Evolutionary conservation across 2,113 vertebrate species (phyloP), one percentile per base, ranked within the genome.

Genomic region (Lepisosteus oculatus): DNA sequence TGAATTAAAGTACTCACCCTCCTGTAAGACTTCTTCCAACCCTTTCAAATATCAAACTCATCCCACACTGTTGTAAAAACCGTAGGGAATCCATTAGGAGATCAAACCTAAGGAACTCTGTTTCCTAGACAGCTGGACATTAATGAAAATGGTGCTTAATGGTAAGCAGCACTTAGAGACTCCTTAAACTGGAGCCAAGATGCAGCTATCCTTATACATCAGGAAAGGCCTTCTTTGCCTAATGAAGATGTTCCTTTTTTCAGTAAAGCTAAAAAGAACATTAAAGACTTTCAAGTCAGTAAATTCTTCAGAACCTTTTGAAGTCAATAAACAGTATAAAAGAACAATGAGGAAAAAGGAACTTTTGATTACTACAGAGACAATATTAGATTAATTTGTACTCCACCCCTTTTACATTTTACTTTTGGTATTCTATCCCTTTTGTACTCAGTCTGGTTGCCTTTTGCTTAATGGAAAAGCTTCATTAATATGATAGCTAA

Each of bases 81-180:
- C 8, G 45, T 14, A 68, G 66, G 66, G 66, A 55, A 55, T 6
- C 66, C 66, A 68, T 68, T 68, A 68, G 45, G 66, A 68, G 66
- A 45, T 68, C 43, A 54, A 68, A 29, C 66, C 51, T 51, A 44
- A 29, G 51, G 66, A 68, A 59, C 11, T 14, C 56, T 59, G 56
- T 13, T n/a, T 4, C 56, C 56, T n/a, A 13, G 56, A 12, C 56
- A 68, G 66, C 45, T 55, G 47, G 66, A 55, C 51, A 17, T 68
- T 68, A 47, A 68, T 55, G 15, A 68, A 68, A 68, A 13, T 59
- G 56, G 56, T 11, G 3, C 11, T n/a, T 59, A 59, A 59, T 59
- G 56, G 8, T 59, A n/a, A 59, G 56, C 56, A 59, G 8, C 56
- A 59, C 56, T 59, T 59, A 59, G 56, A n/a, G 56, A 11, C 56